A percentile compares a stretch with the other conserved stretches of the same genome.
These are phyloP conservation scores for Lutjanus argentimaculatus DNA, from an alignment of 2,797 vertebrate species.

Conservation along the genomic window DNA sequence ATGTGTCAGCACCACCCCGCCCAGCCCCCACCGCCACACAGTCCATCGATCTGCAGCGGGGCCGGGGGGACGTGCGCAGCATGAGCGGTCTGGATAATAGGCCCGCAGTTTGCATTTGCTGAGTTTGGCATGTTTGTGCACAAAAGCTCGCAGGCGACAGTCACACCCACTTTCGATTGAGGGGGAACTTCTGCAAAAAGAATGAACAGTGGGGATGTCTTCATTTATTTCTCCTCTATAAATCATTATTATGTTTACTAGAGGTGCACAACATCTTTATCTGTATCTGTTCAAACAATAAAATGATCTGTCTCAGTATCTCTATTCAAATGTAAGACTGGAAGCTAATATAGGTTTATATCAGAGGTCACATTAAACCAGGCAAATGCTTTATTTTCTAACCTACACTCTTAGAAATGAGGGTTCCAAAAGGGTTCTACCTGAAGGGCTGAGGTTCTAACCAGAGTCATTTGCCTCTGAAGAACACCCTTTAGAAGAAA, in stretches of 20 bases:
- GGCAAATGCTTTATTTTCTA: no score
- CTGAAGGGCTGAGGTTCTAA: no score
- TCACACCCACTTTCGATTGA: slow-evolving; percentile 6
- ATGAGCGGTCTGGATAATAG: slow-evolving; percentile 58
- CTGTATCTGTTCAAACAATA: no score
- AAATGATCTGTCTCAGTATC: no score
- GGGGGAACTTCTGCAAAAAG: slow-evolving; percentile 13
- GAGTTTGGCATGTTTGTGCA: slow-evolving; percentile 62
- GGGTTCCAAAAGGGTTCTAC: no score
- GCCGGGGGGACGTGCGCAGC: slow-evolving; percentile 44
- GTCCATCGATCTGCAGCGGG: slow-evolving; percentile 68
- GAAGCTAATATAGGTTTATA: no score
- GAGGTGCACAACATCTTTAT: no score
- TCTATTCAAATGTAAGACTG: no score
- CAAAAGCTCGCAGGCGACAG: slow-evolving; percentile 23
- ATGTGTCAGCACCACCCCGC: slow-evolving; percentile 50
- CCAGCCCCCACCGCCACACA: slow-evolving; percentile 42
- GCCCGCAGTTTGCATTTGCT: slow-evolving; percentile 59
- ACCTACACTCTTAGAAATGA: no score
- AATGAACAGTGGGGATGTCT: neutral
- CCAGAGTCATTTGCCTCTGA: no score
- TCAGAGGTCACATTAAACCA: no score
- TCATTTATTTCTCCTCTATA: neutral
- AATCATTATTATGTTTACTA: neutral
- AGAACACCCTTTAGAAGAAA: no score